Evolutionary conservation across 2,888 invertebrate genomes (phyloP), one percentile per base, ranked within the genome.

Genomic region (Cheiracanthium punctorium): DNA sequence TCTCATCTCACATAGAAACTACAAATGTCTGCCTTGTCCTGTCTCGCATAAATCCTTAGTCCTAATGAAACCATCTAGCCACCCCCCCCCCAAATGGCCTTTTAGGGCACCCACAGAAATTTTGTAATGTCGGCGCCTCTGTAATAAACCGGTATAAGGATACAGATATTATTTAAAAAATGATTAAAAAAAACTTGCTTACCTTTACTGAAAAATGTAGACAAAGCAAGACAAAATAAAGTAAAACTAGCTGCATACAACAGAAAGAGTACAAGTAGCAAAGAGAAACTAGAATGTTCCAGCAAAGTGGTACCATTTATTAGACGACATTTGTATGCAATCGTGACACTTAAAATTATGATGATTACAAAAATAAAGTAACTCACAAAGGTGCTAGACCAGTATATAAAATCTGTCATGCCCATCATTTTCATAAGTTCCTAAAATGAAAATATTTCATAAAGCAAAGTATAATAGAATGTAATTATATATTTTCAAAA

Each of bases 351-450:
- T 0, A 88, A 24, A 30, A 75, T 64, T n/a, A 88, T n/a, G 32
- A 73, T 4, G 1, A 65, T 41, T 12, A 67, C 76, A 41, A 77
- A 2, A 2, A 79, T 37, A 72, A 89, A 89, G 58, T 72, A 87
- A n/a, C 82, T 87, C 14, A 84, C n/a, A 65, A 89, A 89, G 52
- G 82, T 86, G 20, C 88, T 87, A 5, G 58, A 37, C 89, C 89
- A 89, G 48, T 89, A 89, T 12, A 88, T 74, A 65, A 58, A 79
- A 75, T 89, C 88, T 5, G 87, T 84, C 80, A 89, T 82, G n/a
- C 89, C 89, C 82, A 89, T 89, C 89, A 89, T 89, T 48, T 88
- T 84, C 20, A 89, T 43, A 33, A 89, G 52, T 67, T 89, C 89
- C 88, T 88, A 28, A 7, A 72, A 37, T 33, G 29, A 17, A 29